Evolutionary conservation across 2,113 vertebrate genomes (phyloP).

Genomic region (Galbula dea): DNA sequence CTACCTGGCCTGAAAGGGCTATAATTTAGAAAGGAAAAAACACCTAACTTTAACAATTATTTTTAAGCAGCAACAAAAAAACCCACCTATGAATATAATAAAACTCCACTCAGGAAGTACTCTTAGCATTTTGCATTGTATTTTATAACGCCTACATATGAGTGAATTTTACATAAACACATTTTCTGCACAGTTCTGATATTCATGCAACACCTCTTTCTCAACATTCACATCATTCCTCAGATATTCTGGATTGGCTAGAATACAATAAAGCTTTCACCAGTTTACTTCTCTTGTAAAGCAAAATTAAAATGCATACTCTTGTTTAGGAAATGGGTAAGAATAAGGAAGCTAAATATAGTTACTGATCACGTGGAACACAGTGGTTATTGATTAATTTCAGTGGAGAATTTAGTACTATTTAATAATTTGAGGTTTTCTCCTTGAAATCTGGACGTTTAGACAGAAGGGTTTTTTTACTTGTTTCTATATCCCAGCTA

Average conservation of each 20-base stretch:
- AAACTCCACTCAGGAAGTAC: background rate
- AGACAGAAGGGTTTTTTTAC: background rate
- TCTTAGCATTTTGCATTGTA: background rate
- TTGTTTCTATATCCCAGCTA: background rate
- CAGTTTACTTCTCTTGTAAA: background rate
- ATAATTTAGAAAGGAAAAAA: background rate
- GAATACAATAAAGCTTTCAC: background rate
- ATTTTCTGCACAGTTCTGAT: background rate
- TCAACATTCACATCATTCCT: background rate
- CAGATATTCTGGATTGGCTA: background rate
- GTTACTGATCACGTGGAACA: background rate
- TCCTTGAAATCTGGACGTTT: background rate
- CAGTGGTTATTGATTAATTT: background rate
- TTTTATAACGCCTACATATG: background rate
- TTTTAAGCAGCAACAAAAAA: background rate
- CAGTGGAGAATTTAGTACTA: background rate
- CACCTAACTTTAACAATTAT: accelerated
- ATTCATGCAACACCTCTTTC: background rate
- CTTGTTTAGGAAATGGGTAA: background rate
- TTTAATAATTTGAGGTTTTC: background rate
- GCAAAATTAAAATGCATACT: background rate
- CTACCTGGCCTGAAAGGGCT: background rate
- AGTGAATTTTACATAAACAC: background rate
- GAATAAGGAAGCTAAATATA: background rate
- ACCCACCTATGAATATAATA: background rate